Percentiles rank a stretch among this genome's conserved stretches.
These are phyloP conservation scores for Lasioglossum villosulum DNA, from an alignment of 2,888 invertebrate species.

Conservation along the genomic window DNA sequence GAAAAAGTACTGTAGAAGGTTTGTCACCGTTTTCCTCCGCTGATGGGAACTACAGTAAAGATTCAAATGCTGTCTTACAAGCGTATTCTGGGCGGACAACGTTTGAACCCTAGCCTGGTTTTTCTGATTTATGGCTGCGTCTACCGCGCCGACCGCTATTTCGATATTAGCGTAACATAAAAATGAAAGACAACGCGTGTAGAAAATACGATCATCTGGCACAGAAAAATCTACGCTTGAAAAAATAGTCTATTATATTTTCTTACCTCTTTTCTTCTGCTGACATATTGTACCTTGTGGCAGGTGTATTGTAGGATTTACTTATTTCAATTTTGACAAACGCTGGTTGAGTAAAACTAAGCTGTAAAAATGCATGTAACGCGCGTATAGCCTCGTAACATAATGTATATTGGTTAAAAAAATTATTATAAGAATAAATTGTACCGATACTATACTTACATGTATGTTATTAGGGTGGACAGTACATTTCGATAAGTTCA, in stretches of 20 bases:
- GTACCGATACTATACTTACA: slow-evolving; percentile 59
- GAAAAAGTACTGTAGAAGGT: too few relatives aligned
- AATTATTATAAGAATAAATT: background rate
- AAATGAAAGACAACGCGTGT: too few relatives aligned
- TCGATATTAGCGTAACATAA: too few relatives aligned
- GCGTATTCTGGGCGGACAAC: too few relatives aligned
- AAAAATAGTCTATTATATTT: background rate
- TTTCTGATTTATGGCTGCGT: too few relatives aligned
- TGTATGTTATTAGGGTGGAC: slow-evolving; percentile 83
- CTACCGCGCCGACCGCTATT: too few relatives aligned
- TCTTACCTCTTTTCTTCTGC: background rate
- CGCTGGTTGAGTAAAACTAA: background rate
- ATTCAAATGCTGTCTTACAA: too few relatives aligned
- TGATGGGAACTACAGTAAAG: too few relatives aligned
- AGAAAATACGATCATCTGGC: too few relatives aligned
- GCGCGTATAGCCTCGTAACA: background rate
- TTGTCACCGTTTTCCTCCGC: too few relatives aligned
- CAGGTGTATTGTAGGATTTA: accelerated
- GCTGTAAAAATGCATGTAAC: slow-evolving; percentile 36
- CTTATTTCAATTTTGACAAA: slow-evolving; percentile 20
- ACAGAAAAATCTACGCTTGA: too few relatives aligned
- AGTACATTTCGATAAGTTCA: slow-evolving; percentile 84
- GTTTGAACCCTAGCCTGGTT: too few relatives aligned
- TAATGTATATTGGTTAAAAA: background rate
- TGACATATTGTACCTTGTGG: background rate